A percentile compares a stretch with the other conserved stretches of the same genome.
Evolutionary conservation across 2,888 invertebrate species (phyloP).

Genomic region (Tetragonisca angustula): DNA sequence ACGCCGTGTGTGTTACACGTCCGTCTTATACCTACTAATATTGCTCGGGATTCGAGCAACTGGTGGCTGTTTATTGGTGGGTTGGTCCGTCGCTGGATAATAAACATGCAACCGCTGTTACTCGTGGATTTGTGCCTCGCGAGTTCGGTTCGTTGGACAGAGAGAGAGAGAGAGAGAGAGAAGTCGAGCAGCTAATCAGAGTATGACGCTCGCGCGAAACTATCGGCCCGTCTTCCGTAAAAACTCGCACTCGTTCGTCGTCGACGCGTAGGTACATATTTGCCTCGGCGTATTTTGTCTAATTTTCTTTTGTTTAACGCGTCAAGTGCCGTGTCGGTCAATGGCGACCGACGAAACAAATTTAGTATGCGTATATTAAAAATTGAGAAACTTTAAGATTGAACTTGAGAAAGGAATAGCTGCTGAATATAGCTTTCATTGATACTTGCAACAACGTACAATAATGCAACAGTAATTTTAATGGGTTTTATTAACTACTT

Average conservation of each 20-base stretch:
- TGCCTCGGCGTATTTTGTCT: no score
- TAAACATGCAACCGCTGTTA: slow-evolving; percentile 28
- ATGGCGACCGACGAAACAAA: no score
- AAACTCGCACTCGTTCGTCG: slow-evolving; percentile 17
- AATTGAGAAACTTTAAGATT: no score
- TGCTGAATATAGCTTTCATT: no score
- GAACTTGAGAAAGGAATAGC: no score
- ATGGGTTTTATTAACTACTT: no score
- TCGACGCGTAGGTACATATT: neutral
- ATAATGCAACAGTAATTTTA: no score
- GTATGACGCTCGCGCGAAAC: slow-evolving; percentile 63
- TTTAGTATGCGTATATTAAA: no score
- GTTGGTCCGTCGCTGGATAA: slow-evolving; percentile 14
- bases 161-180: neutral
- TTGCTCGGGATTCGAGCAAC: slow-evolving; percentile 45
- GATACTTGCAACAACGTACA: no score
- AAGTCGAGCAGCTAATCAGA: slow-evolving; percentile 69
- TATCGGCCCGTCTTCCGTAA: neutral
- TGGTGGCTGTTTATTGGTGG: slow-evolving; percentile 39
- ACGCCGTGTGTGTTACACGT: slow-evolving; percentile 45
- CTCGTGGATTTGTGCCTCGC: slow-evolving; percentile 20
- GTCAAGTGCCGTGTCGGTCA: no score
- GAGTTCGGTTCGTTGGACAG: slow-evolving; percentile 12
- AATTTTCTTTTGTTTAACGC: no score
- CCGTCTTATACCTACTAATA: slow-evolving; percentile 18